These are phyloP conservation scores for Drosophila melanica DNA, from an alignment of 1,140 invertebrate species.

Conservation along the genomic window DNA sequence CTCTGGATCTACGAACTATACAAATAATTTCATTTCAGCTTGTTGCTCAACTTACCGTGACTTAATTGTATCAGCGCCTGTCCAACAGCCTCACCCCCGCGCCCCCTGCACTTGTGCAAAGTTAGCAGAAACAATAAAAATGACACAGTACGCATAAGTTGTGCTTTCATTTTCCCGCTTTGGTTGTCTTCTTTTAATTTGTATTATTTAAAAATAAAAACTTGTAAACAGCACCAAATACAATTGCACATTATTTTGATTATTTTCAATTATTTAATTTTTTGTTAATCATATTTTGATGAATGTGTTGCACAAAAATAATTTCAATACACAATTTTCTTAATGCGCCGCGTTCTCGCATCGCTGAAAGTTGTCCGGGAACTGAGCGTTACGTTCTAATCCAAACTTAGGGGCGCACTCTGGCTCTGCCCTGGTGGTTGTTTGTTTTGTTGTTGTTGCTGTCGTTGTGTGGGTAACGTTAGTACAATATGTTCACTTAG, in stretches of 20 bases:
- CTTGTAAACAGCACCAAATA: neutral
- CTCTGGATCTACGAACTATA: conserved; percentile 17
- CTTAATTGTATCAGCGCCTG: conserved; percentile 82
- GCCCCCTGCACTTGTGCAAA: conserved; percentile 23
- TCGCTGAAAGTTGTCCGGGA: conserved; percentile 68
- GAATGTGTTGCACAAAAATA: conserved; percentile 1
- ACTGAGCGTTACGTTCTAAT: conserved; percentile 70
- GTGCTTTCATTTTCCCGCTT: conserved; percentile 60
- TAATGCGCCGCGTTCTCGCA: conserved; percentile 38
- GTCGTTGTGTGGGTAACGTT: conserved; percentile 9
- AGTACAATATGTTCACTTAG: conserved; percentile 3
- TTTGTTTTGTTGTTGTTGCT: conserved; percentile 21
- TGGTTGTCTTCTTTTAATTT: conserved; percentile 1
- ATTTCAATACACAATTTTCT: neutral
- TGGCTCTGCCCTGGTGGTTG: conserved; percentile 37
- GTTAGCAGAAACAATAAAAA: conserved; percentile 50
- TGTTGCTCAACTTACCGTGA: conserved; percentile 82
- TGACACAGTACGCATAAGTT: conserved; percentile 26
- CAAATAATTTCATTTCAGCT: conserved; percentile 58
- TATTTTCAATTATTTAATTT: neutral
- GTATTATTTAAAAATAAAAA: neutral
- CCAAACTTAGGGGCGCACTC: conserved; percentile 53
- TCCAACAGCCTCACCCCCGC: conserved; percentile 39
- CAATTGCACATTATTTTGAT: conserved; percentile 30
- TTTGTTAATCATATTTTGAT: neutral